phyloP scores from a whole-genome alignment of 2,797 vertebrate species.

The Onychomys leucogaster region DNA sequence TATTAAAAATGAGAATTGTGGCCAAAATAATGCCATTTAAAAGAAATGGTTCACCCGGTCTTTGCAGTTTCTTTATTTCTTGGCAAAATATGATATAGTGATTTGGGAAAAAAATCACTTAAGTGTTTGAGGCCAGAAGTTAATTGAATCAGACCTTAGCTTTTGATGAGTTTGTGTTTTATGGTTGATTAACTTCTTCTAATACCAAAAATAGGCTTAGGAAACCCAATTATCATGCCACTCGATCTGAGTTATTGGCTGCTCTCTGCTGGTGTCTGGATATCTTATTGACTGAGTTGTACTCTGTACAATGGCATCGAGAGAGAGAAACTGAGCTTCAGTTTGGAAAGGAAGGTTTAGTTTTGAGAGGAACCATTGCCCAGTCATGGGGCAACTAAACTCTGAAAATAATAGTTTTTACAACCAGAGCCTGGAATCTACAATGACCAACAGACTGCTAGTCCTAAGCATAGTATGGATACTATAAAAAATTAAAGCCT shows the following conservation, averaged over 20 bases:
- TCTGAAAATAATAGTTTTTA: constrained; percentile 17
- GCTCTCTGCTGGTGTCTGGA: constrained; percentile 72
- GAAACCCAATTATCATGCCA: constrained; percentile 78
- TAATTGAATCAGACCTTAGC: constrained; percentile 81
- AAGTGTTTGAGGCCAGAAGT: constrained; percentile 78
- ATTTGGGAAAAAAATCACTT: constrained; percentile 61
- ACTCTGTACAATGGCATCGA: constrained; percentile 47
- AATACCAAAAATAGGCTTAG: constrained; percentile 81
- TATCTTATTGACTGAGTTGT: constrained; percentile 69
- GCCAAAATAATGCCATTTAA: constrained; percentile 67
- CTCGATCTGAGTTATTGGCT: constrained; percentile 79
- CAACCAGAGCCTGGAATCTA: not conserved
- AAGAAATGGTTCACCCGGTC: constrained; percentile 67
- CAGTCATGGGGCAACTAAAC: constrained; percentile 28
- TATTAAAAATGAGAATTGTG: constrained; percentile 77
- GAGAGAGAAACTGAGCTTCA: constrained; percentile 51
- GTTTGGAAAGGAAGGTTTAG: constrained; percentile 66
- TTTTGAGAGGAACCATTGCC: constrained; percentile 10
- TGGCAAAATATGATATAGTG: constrained; percentile 74
- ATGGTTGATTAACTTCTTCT: constrained; percentile 83
- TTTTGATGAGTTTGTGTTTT: constrained; percentile 83
- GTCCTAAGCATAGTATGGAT: not conserved
- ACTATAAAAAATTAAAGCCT: constrained; percentile 24
- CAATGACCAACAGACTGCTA: constrained; percentile 20
- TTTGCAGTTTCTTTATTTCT: constrained; percentile 78